phyloP scores from a whole-genome alignment of 2,888 invertebrate species.

The Thera obeliscata region DNA sequence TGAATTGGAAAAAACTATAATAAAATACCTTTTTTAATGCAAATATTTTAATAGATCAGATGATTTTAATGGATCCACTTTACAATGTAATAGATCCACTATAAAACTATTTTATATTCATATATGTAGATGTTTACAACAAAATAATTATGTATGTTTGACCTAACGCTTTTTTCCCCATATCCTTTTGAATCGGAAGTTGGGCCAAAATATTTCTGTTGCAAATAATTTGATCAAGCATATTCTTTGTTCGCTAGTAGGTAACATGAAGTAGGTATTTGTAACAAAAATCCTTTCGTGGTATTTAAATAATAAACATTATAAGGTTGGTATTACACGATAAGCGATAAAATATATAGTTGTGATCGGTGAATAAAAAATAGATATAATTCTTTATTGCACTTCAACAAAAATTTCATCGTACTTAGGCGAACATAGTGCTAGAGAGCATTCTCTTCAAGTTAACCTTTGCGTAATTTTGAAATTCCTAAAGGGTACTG shows the following conservation, averaged over 20 bases:
- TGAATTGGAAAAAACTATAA: constrained; percentile 16
- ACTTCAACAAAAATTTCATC: no score
- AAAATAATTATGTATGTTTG: not conserved
- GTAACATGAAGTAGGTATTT: constrained; percentile 29
- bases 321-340: constrained; percentile 25
- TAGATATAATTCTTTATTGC: no score
- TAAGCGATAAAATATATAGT: constrained; percentile 2
- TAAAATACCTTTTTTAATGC: constrained; percentile 3
- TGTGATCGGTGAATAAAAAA: no score
- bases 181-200: constrained; percentile 17
- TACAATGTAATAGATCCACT: constrained; percentile 3
- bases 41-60: constrained; percentile 15
- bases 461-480: no score
- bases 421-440: no score
- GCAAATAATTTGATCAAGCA: constrained; percentile 18
- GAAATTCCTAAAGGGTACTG: no score
- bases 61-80: constrained; percentile 15
- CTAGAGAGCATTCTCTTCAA: no score
- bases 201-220: constrained; percentile 7
- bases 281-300: constrained; percentile 40
- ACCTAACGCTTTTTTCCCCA: not conserved
- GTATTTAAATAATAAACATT: constrained; percentile 42
- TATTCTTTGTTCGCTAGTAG: constrained; percentile 30
- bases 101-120: not conserved
- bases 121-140: not conserved